These are phyloP conservation scores for Byasa hedistus DNA, from an alignment of 2,888 invertebrate species.

Conservation along the genomic window DNA sequence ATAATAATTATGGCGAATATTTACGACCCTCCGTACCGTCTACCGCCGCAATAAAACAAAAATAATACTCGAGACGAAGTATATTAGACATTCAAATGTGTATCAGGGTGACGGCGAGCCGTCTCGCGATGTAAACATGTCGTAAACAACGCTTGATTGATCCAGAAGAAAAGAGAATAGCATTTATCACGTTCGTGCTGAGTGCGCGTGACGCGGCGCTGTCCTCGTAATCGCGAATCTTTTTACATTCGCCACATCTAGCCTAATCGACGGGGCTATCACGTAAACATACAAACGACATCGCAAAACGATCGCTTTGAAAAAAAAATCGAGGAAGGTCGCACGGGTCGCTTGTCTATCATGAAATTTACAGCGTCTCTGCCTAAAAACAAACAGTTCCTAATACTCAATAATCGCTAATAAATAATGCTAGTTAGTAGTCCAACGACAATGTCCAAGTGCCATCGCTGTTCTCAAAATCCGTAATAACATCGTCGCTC, in stretches of 20 bases:
- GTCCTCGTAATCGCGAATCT: constrained; percentile 29
- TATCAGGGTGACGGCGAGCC: constrained; percentile 3
- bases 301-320: too few species aligned
- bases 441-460: too few species aligned
- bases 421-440: too few species aligned
- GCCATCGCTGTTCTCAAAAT: too few species aligned
- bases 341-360: too few species aligned
- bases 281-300: too few species aligned
- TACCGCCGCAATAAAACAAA: constrained; percentile 1
- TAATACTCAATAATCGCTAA: too few species aligned
- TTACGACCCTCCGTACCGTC: background rate
- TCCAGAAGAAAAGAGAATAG: constrained; percentile 24
- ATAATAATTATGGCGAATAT: background rate
- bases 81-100: constrained; percentile 16
- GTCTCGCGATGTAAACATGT: constrained; percentile 10
- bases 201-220: constrained; percentile 35
- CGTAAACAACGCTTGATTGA: constrained; percentile 23
- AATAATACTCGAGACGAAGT: background rate
- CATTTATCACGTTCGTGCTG: constrained; percentile 33
- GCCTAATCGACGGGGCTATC: constrained; percentile 6
- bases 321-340: too few species aligned
- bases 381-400: too few species aligned
- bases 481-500: background rate
- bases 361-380: too few species aligned
- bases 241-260: constrained; percentile 16